phyloP scores from a whole-genome alignment of 2,797 vertebrate species.

The Philypnodon macrostomus region DNA sequence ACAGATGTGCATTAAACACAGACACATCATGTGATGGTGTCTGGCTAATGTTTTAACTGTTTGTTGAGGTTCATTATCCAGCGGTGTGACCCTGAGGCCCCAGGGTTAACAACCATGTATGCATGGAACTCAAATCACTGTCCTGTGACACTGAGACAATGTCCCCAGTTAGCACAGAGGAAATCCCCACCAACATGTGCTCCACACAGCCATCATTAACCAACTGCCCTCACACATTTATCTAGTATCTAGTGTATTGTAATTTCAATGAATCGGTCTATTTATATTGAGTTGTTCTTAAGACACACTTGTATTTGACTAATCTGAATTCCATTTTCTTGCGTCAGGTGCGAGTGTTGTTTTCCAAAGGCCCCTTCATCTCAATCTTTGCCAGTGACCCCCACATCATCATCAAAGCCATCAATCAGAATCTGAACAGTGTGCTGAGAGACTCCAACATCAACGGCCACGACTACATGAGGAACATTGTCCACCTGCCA shows the following conservation, averaged over 20 bases:
- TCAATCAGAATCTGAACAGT: conserved; percentile 98
- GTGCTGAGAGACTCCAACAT: conserved; percentile 97
- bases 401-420: conserved; percentile 98
- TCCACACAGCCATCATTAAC: conserved; percentile 33
- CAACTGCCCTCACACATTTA: conserved; percentile 9
- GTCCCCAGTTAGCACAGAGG: conserved; percentile 58
- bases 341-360: conserved; percentile 90
- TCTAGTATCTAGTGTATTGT: background rate
- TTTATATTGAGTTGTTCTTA: no score
- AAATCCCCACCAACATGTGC: conserved; percentile 68
- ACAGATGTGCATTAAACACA: conserved; percentile 18
- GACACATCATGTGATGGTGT: conserved; percentile 41
- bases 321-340: background rate
- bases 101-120: conserved; percentile 51
- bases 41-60: conserved; percentile 38
- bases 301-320: background rate
- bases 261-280: no score
- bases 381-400: conserved; percentile 98
- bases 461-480: conserved; percentile 97
- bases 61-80: conserved; percentile 23
- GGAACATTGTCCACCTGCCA: conserved; percentile 96
- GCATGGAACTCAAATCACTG: conserved; percentile 66
- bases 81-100: conserved; percentile 25
- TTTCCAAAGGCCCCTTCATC: conserved; percentile 98
- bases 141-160: conserved; percentile 72